Evolutionary conservation across 2,888 invertebrate genomes (phyloP), one percentile per base, ranked within the genome.

Genomic region (Palloptera scutellata): DNA sequence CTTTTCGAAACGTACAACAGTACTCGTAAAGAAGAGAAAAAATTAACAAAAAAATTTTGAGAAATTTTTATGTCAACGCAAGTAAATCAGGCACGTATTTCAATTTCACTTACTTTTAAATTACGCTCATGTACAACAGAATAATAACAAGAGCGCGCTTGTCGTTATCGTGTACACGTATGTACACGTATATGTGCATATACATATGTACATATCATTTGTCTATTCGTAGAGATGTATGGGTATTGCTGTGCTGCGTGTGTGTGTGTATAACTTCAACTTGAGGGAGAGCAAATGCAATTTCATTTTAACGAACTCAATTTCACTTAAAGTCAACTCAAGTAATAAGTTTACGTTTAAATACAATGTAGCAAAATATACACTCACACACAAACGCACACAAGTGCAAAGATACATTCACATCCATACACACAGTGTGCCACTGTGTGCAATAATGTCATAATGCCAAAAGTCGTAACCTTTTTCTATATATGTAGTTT

Each of bases 41-140:
- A 30, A 30, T 4, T 30, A 6, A 6, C 30, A 30, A 30, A 30
- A 30, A 30, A 30, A 30, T 30, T 30, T 30, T 30, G 6, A 30
- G 30, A 30, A 30, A 30, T 30, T 30, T 30, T 30, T 30, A 30
- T 30, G 30, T 4, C 30, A 30, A 6, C 30, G 30, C 30, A 30
- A 30, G 51, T 53, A 53, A 61, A 43, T 67, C 40, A 62, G 59
- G 57, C 67, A 67, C 67, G 67, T 67, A 63, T 67, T 67, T 63
- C 67, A 63, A 67, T 67, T 67, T 58, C 59, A 67, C 62, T 67
- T 67, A 67, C 62, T 67, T 67, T 67, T 57, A 67, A 63, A 67
- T 67, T 63, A 59, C 59, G 52, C 45, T 64, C 58, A 59, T 58
- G 52, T 43, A 40, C 10, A 67, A 30, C 41, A 20, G 51, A 42